Base-by-base conservation (phyloP, 2,888 invertebrate genomes). In the Coelogynopora nodosa region DNA sequence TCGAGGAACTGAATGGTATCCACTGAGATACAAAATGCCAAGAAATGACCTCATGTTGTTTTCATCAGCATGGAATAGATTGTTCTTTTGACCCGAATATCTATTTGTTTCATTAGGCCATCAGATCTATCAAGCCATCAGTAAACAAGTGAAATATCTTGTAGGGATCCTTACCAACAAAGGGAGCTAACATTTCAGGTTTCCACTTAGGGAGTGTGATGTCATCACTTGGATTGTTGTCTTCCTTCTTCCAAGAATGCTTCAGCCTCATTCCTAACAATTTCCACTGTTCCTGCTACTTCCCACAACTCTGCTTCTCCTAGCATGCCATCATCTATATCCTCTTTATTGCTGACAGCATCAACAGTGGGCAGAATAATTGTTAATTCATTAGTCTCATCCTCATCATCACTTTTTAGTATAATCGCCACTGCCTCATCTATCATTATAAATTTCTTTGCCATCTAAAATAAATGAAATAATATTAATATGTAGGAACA, bases 11-110 rank as follows among this genome's bases (percentile, higher is more conserved):
- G 2, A 5, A 29, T 80, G n/a, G 29, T 80, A 80, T 27, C 80
- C 80, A 10, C 80, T 80, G 26, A 80, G 2, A 2, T 80, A 80
- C 80, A 80, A n/a, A 80, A 80, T n/a, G 2, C 80, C 80, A 2
- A 80, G n/a, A n/a, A 80, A 80, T 80, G n/a, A 80, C 2, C 5
- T 26, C 80, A 80, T 80, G 2, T 2, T 26, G 29, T 26, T 5
- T 26, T 80, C 27, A 26, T 80, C 23, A n/a, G 23, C 23, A 10
- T 2, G 2, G 23, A 26, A 2, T 10, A 10, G 2, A 2, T 5
- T 80, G 29, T 80, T 80, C n/a, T 80, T 80, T n/a, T 80, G 80
- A 10, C 80, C 80, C 5, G 80, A 5, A 29, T 80, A 80, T 26
- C 80, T 26, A 80, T 80, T 80, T 2, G 80, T 80, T 80, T 80